phyloP scores from a whole-genome alignment of 1,140 invertebrate genomes.

The Telenomus remus region DNA sequence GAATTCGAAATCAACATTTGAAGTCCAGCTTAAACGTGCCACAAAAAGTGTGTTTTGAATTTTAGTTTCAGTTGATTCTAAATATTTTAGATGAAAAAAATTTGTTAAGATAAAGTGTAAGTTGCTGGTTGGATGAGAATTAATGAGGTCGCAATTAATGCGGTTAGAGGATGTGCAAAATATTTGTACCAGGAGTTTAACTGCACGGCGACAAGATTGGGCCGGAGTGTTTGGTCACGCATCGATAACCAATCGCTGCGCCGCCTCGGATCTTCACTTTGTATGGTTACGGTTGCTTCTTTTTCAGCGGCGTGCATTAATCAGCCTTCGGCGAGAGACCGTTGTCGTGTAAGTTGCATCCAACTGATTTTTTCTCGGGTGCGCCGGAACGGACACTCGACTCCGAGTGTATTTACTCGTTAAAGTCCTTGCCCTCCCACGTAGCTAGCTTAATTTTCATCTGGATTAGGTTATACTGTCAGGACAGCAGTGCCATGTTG shows the following conservation, averaged over 20 bases:
- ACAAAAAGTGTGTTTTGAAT: too few relatives aligned
- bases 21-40: too few relatives aligned
- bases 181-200: slow-evolving; percentile 35
- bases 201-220: slow-evolving; percentile 47
- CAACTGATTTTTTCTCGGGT: slow-evolving; percentile 64
- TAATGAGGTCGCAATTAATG: slow-evolving; percentile 50
- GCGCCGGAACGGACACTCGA: slow-evolving; percentile 29
- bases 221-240: slow-evolving; percentile 47
- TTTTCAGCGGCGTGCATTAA: slow-evolving; percentile 56
- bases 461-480: slow-evolving; percentile 58
- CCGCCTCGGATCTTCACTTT: slow-evolving; percentile 32
- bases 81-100: too few relatives aligned
- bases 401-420: slow-evolving; percentile 59
- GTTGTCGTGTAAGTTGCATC: slow-evolving; percentile 62
- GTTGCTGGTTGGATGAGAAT: slow-evolving; percentile 39
- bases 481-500: slow-evolving; percentile 49
- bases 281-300: slow-evolving; percentile 34
- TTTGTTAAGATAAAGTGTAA: too few relatives aligned
- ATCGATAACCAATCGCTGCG: slow-evolving; percentile 49
- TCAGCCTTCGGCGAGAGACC: slow-evolving; percentile 63
- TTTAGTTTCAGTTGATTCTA: too few relatives aligned
- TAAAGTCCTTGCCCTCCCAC: slow-evolving; percentile 62
- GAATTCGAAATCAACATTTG: too few relatives aligned
- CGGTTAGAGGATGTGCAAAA: slow-evolving; percentile 49
- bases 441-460: slow-evolving; percentile 61